A percentile compares a stretch with the other conserved stretches of the same genome.
phyloP scores from a whole-genome alignment of 2,888 invertebrate species.

The Dynastes tityus region DNA sequence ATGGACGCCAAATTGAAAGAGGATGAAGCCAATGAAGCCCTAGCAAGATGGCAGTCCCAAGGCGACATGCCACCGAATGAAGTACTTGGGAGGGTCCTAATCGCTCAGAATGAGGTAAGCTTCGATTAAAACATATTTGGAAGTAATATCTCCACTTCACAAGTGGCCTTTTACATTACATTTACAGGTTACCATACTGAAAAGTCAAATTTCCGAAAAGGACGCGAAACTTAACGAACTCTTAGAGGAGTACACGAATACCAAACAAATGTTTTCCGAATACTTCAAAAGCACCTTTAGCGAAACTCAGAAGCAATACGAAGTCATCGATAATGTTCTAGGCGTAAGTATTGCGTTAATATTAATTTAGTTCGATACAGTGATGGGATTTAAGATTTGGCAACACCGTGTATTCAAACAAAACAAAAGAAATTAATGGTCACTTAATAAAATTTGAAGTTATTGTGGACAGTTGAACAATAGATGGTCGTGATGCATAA shows the following conservation, averaged over 20 bases:
- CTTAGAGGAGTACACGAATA: constrained; percentile 67
- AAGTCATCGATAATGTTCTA: constrained; percentile 76
- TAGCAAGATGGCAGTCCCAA: constrained; percentile 69
- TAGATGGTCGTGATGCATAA: too few species aligned
- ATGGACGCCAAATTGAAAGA: constrained; percentile 66
- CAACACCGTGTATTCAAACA: too few species aligned
- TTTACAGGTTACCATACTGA: constrained; percentile 66
- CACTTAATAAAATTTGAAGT: too few species aligned
- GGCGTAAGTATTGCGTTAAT: constrained; percentile 67
- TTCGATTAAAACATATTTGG: neutral
- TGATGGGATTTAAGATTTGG: too few species aligned
- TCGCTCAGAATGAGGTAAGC: constrained; percentile 67
- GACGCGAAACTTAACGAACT: constrained; percentile 70
- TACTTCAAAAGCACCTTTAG: constrained; percentile 70
- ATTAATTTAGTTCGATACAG: neutral
- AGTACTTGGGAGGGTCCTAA: constrained; percentile 66
- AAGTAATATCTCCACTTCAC: neutral
- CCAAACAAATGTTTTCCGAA: constrained; percentile 69
- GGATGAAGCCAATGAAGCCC: constrained; percentile 67
- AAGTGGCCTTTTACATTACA: neutral
- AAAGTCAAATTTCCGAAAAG: constrained; percentile 68
- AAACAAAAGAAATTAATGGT: too few species aligned
- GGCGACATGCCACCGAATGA: constrained; percentile 68
- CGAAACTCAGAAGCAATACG: constrained; percentile 77
- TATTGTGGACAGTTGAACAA: too few species aligned